Base-by-base conservation (phyloP, 2,113 vertebrate genomes). In the Rhinogobius similis region DNA sequence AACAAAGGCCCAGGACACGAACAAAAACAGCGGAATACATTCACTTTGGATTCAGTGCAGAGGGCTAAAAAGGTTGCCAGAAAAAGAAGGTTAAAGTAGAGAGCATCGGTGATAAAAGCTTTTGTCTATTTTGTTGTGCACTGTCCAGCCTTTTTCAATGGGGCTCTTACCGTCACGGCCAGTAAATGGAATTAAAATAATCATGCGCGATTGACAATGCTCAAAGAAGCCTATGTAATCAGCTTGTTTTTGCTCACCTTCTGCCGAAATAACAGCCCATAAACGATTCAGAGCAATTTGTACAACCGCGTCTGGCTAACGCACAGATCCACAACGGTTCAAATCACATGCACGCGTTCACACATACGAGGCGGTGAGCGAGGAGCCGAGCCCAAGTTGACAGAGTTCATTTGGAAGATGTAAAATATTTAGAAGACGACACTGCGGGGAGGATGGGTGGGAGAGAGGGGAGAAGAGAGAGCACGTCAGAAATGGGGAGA, bases 401-500 rank as follows among this genome's bases (percentile, higher is more conserved):
- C 76, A 72, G 88, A 79, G 87, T 91, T 90, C 87, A 86, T 88
- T 91, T 89, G 81, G 77, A 85, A 84, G 58, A 79, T 85, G 81
- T 92, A 71, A 91, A 92, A 92, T 91, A 92, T 93, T 89, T 87
- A 83, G 88, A 79, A 23, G 69, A 82, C 72, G 82, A 88, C 66
- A 73, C 79, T 77, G 79, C 72, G 73, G 83, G 75, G 58, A 61
- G 27, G 68, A 69, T 68, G 68, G 24, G 73, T 68, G 72, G 72
- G 83, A 58, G 77, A 73, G 83, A 82, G 70, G 65, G 52, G 59
- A 14, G 61, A 38, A 23, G 61, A 72, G 73, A 55, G 2, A 26
- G 23, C 50, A 21, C 50, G 83, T 69, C 79, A 79, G 62, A 81
- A 80, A 70, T 18, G 24, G 70, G 64, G 79, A 79, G 70, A 77